Conservation (phyloP, 2,113 vertebrate species). For the Gymnarchus niloticus region DNA sequence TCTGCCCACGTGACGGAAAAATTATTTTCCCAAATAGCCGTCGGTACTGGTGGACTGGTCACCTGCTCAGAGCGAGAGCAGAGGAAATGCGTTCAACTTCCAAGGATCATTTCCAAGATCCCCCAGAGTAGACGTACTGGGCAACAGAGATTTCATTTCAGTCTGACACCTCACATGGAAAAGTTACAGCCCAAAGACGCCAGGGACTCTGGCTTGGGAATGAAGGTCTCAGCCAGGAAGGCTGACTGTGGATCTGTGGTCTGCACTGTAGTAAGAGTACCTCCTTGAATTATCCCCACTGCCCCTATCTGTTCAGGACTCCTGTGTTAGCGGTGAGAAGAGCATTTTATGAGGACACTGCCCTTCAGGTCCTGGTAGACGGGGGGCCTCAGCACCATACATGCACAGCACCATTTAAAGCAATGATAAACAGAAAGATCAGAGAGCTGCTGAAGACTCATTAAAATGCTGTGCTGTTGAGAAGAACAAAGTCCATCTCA, state of each 20-base stretch:
- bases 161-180: background rate
- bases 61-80: background rate
- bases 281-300: background rate
- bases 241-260: background rate
- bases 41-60: background rate
- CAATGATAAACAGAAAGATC: background rate
- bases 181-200: background rate
- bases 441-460: background rate
- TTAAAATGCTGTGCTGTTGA: background rate
- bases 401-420: background rate
- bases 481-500: constrained; percentile 20
- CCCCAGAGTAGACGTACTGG: background rate
- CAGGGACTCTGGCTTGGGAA: background rate
- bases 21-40: background rate
- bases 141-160: constrained; percentile 1
- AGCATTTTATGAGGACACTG: background rate
- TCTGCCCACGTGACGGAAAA: background rate
- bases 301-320: too few relatives aligned
- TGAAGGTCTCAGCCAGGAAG: background rate
- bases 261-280: background rate
- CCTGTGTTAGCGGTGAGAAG: background rate
- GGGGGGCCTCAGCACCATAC: background rate
- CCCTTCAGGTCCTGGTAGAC: background rate
- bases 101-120: background rate
- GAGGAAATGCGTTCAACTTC: background rate